Evolutionary conservation across 2,113 vertebrate genomes (phyloP), one percentile per base, ranked within the genome.

Genomic region (Opisthocomus hoazin): DNA sequence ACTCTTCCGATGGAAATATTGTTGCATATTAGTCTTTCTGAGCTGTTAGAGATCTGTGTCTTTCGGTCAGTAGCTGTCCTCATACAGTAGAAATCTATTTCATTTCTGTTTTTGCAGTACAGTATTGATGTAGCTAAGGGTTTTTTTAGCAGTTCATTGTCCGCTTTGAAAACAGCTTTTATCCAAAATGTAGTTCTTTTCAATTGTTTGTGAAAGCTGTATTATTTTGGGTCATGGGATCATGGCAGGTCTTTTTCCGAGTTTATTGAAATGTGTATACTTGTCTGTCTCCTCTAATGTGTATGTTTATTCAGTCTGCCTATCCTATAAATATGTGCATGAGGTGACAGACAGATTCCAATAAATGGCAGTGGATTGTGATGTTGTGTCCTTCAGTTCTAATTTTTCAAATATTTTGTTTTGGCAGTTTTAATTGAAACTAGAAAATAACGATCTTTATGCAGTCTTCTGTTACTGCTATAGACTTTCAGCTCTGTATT

Each of bases 341-440:
- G 45, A 64, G 10, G 29, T 56, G 60, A 61, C 10, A 56, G 43
- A 45, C 27, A 79, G 78, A 87, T 82, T 97, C 78, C 68, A 95
- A 37, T 96, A 96, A 97, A 95, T 94, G 82, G 50, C 85, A 58
- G 41, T 83, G 84, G 73, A 85, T 87, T 8, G 7, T 88, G 80
- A 89, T 82, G 76, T 51, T 90, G 75, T 95, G 89, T 87, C 70
- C 70, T 86, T 54, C 19, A 61, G 29, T 36, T 71, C 26, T 77
- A 1, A 37, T 22, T 51, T 56, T 17, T 11, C 3, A 7, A 21
- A 22, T 26, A 7, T 43, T 13, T 11, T 64, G 23, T 53, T 48
- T 68, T 22, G 53, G 12, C 30, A 34, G 79, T 95, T 84, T 81
- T 34, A 48, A 48, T n/a, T 68, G 21, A 89, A 91, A 73, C 37